phyloP scores from a whole-genome alignment of 2,797 vertebrate genomes.

The Acestrorhynchus altus region DNA sequence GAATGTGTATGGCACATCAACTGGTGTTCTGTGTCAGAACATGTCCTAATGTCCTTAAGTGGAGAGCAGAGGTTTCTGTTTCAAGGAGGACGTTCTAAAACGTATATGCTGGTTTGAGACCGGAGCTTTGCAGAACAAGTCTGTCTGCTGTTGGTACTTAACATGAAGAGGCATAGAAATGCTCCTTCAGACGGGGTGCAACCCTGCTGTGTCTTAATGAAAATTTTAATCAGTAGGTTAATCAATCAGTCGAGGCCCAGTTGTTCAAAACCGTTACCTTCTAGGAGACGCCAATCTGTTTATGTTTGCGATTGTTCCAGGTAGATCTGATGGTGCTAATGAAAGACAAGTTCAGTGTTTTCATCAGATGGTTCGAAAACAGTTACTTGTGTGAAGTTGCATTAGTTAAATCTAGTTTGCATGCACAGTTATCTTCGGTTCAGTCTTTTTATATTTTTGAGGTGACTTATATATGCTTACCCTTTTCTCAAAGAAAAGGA shows the following conservation, averaged over 20 bases:
- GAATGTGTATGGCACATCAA: slow-evolving; percentile 62
- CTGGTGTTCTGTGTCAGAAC: slow-evolving; percentile 88
- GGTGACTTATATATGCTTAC: not conserved
- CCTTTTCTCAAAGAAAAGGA: slow-evolving; percentile 9
- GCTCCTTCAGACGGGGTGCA: slow-evolving; percentile 66
- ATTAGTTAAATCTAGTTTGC: not conserved
- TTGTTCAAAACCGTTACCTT: slow-evolving; percentile 33
- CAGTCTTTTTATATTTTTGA: not conserved
- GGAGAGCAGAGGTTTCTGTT: slow-evolving; percentile 57
- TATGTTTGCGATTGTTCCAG: slow-evolving; percentile 16
- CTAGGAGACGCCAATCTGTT: slow-evolving; percentile 25
- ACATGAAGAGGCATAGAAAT: slow-evolving; percentile 52
- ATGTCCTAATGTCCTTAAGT: slow-evolving; percentile 75
- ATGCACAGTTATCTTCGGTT: not conserved
- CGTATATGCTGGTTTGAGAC: slow-evolving; percentile 50
- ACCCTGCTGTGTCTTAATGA: slow-evolving; percentile 71
- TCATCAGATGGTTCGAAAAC: not conserved
- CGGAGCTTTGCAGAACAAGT: slow-evolving; percentile 28
- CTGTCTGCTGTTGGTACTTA: slow-evolving; percentile 49
- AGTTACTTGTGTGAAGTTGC: not conserved
- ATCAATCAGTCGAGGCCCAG: slow-evolving; percentile 41
- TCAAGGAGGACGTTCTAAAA: slow-evolving; percentile 58
- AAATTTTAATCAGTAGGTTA: slow-evolving; percentile 34
- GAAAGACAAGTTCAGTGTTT: slow-evolving; percentile 29
- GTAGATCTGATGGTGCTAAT: slow-evolving; percentile 62